Evolutionary conservation across 2,888 invertebrate species (phyloP).

Genomic region (Thalpophila matura): DNA sequence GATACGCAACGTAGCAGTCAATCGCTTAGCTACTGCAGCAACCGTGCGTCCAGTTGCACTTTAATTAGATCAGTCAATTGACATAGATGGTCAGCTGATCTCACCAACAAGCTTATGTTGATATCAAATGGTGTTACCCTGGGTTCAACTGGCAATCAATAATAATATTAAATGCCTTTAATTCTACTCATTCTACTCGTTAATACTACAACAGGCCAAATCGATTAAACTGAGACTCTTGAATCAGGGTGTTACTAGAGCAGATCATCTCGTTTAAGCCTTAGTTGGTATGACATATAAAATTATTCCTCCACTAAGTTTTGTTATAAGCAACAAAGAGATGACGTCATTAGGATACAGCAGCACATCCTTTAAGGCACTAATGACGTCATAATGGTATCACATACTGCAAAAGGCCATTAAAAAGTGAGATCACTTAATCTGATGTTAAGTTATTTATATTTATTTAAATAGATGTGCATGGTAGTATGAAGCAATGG

Average conservation of each 20-base stretch:
- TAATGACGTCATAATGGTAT: conserved; percentile 18
- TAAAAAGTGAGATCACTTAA: conserved; percentile 5
- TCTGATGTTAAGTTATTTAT: conserved; percentile 13
- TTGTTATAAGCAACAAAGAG: neutral
- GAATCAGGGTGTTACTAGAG: neutral
- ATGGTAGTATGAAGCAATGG: conserved; percentile 50
- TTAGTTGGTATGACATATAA: neutral
- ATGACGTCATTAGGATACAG: neutral
- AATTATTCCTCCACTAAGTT: neutral
- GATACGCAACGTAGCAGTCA: no score
- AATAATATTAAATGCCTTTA: no score
- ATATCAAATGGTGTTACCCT: neutral
- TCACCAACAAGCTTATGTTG: no score
- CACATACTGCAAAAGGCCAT: conserved; percentile 1
- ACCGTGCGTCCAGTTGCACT: no score
- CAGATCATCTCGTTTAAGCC: neutral
- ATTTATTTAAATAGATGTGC: conserved; percentile 38
- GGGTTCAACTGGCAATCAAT: neutral
- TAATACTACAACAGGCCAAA: no score
- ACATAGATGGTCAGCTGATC: neutral
- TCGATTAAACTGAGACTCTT: neutral
- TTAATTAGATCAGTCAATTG: neutral
- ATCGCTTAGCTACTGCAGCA: no score
- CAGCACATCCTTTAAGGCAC: neutral
- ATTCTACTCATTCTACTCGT: no score